Conservation (phyloP, 2,113 vertebrate genomes). For the Barnardius zonarius region DNA sequence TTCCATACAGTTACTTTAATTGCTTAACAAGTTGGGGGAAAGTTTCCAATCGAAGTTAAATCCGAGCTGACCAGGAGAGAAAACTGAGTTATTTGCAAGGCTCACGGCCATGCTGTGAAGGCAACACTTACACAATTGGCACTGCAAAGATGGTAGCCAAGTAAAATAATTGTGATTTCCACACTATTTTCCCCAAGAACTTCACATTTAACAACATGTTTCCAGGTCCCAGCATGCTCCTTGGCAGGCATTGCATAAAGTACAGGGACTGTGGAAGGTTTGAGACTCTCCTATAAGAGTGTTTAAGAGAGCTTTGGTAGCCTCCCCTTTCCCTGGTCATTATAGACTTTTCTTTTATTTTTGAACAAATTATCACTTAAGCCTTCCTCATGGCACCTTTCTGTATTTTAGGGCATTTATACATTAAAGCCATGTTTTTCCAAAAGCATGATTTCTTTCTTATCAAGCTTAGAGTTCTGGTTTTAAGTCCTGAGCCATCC, state of each 20-base stretch:
- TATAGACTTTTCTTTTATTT: background rate
- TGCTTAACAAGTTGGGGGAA: background rate
- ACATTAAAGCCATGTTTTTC: background rate
- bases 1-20: background rate
- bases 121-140: background rate
- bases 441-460: background rate
- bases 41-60: background rate
- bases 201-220: background rate
- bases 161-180: background rate
- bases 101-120: background rate
- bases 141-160: background rate
- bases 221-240: background rate
- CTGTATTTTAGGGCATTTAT: background rate
- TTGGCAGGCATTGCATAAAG: background rate
- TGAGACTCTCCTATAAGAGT: background rate
- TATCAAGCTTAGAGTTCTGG: background rate
- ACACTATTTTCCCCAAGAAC: background rate
- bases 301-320: background rate
- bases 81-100: background rate
- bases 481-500: background rate
- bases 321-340: background rate
- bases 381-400: background rate
- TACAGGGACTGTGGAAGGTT: background rate
- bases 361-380: background rate
- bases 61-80: background rate